Evolutionary conservation across 2,888 invertebrate species (phyloP), one percentile per base, ranked within the genome.

Genomic region (Platycheirus rosarum): DNA sequence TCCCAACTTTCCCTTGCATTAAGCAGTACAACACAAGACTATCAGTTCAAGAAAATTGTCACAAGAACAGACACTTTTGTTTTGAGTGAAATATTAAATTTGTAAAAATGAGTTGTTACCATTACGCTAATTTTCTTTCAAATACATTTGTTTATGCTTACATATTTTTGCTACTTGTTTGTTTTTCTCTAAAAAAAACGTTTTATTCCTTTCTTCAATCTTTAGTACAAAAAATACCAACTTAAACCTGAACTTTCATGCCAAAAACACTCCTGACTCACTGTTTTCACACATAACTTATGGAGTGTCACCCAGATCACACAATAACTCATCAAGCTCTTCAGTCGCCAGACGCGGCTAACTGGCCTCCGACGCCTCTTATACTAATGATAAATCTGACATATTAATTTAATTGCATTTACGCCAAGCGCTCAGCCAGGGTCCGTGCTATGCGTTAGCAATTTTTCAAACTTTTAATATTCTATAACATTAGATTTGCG

Each of bases 401-500:
- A 69, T 69, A 69, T 74, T 79, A 74, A 79, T 79, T 79, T 69
- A 79, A 79, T 79, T 74, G 74, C 79, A 79, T 79, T 69, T 69
- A 79, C 74, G 63, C 63, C 55, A 79, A 74, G 29, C 73, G 26
- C 29, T 71, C 35, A 20, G 1, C 8, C 29, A 40, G 29, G 13
- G 51, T 26, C 66, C 71, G 71, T 68, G 78, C 55, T 53, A 62
- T 76, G 82, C 55, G 55, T 63, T 42, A 55, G 62, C 62, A 55
- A 68, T 68, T 77, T 77, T 65, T 75, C 70, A 71, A 76, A 66
- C 66, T 70, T 65, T 40, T 46, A 77, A 69, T 73, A 63, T 68
- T 65, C 49, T 65, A 51, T 44, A 29, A 65, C 57, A 73, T 77
- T 71, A 77, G 82, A 77, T 82, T 82, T 82, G 77, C 82, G 82